phyloP scores from a whole-genome alignment of 92 coral and sea anemone genomes.

The Montipora capitata region DNA sequence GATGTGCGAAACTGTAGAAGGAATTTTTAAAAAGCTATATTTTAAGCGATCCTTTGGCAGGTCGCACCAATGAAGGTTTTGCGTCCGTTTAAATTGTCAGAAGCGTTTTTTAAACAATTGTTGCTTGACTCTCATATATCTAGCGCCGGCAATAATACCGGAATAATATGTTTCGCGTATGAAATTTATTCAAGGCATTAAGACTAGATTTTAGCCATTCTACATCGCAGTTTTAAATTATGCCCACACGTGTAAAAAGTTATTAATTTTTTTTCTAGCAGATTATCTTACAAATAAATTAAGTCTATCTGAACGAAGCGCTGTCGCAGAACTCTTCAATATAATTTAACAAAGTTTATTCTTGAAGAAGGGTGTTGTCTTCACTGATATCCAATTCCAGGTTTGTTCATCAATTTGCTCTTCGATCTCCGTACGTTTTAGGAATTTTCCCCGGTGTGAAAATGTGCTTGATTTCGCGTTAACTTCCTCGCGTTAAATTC shows the following conservation, averaged over 20 bases:
- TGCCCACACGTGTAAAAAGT: too few relatives aligned
- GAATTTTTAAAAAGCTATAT: background rate
- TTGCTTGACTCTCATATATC: background rate
- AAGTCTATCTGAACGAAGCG: background rate
- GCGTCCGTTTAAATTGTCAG: conserved; percentile 1
- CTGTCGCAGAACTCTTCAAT: background rate
- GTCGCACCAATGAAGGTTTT: background rate
- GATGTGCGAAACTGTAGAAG: background rate
- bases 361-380: background rate
- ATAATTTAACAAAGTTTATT: background rate
- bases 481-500: conserved; percentile 54
- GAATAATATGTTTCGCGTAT: background rate
- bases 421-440: background rate
- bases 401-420: background rate
- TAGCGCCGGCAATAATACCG: background rate
- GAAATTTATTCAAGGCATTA: background rate
- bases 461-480: conserved; percentile 17
- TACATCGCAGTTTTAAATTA: too few relatives aligned
- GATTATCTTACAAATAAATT: background rate
- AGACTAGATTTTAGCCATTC: too few relatives aligned
- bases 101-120: conserved; percentile 1
- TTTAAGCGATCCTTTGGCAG: background rate
- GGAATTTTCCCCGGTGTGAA: conserved; percentile 34
- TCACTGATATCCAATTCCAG: background rate
- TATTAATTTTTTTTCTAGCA: too few relatives aligned